These are phyloP conservation scores for Cylloceria caligata DNA, from an alignment of 2,888 invertebrate genomes.

Conservation along the genomic window DNA sequence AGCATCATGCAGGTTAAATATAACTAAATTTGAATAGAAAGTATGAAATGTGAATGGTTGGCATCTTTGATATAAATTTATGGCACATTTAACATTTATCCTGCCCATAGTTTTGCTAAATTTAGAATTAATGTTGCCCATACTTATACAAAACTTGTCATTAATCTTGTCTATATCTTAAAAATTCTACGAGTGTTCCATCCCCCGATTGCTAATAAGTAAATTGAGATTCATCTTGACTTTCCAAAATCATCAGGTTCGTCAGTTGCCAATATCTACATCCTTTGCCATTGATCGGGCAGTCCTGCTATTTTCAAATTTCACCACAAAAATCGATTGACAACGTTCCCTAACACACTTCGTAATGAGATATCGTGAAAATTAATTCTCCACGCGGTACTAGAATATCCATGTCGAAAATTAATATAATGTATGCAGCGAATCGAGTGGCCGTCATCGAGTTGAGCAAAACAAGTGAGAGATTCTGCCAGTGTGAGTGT, in stretches of 20 bases:
- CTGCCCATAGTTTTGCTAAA: not conserved
- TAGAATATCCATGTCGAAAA: conserved; percentile 54
- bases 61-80: too few species aligned
- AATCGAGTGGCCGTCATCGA: conserved; percentile 52
- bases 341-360: conserved; percentile 17
- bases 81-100: not conserved
- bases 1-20: not conserved
- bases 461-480: conserved; percentile 26
- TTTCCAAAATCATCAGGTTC: conserved; percentile 1
- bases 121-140: not conserved
- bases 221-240: not conserved
- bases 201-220: not conserved
- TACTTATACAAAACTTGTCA: not conserved
- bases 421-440: conserved; percentile 44
- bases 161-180: not conserved
- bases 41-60: too few species aligned
- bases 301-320: not conserved
- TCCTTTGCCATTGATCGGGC: conserved; percentile 9
- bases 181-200: not conserved
- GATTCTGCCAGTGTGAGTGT: not conserved
- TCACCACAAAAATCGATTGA: conserved; percentile 35
- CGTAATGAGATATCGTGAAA: conserved; percentile 50
- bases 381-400: conserved; percentile 48
- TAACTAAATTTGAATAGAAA: too few species aligned
- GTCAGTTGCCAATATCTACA: not conserved